Evolutionary conservation across 1,140 invertebrate genomes (phyloP).

Genomic region (Brachystomella parvula): DNA sequence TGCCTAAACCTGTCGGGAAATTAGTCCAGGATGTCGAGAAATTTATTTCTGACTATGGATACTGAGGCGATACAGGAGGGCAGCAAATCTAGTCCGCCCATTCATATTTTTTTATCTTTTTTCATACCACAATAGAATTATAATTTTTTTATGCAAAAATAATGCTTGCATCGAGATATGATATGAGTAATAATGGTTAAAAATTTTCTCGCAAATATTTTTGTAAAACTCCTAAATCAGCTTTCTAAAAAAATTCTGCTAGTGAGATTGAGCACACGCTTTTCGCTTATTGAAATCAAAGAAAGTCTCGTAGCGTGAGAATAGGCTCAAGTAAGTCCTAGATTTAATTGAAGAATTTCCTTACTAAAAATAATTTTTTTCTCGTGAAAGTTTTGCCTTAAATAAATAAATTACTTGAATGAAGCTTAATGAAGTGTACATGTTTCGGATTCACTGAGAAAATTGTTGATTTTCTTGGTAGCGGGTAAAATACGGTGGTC

Average conservation of each 20-base stretch:
- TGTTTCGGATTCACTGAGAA: not conserved
- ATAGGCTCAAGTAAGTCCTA: not conserved
- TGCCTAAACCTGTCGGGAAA: not conserved
- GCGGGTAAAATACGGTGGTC: not conserved
- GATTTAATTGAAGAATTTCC: not conserved
- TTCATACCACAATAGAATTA: too few species aligned
- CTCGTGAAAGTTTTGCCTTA: too few species aligned
- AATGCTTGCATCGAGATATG: not conserved
- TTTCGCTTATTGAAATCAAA: not conserved
- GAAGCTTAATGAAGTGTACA: not conserved
- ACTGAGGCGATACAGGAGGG: not conserved
- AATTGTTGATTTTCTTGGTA: not conserved
- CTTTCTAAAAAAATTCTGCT: not conserved
- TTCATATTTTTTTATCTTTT: too few species aligned
- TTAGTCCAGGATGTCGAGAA: conserved; percentile 1
- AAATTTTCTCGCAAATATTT: not conserved
- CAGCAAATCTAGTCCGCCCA: not conserved
- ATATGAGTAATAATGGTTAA: not conserved
- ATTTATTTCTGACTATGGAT: not conserved
- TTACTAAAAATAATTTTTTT: too few species aligned
- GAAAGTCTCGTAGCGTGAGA: not conserved
- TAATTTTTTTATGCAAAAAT: not conserved
- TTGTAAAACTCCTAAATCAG: not conserved
- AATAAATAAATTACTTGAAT: not conserved
- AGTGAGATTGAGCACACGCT: too few species aligned